phyloP scores from a whole-genome alignment of 2,888 invertebrate genomes.

The Erynnis tages region DNA sequence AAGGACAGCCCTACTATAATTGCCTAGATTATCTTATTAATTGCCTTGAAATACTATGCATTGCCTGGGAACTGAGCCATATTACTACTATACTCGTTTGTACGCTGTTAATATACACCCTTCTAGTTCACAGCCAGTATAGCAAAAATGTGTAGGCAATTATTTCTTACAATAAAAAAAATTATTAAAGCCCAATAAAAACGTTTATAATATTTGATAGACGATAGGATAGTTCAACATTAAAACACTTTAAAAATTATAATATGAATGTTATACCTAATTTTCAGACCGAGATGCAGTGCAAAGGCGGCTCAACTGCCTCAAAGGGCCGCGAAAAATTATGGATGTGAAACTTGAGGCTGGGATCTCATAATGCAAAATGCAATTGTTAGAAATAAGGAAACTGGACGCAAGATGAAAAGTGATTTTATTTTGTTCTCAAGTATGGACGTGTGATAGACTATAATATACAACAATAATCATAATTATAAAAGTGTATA shows the following conservation, averaged over 20 bases:
- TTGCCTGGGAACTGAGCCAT: no score
- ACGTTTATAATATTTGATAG: no score
- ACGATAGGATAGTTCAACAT: not conserved
- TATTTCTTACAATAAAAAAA: no score
- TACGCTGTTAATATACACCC: no score
- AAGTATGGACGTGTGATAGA: conserved; percentile 58
- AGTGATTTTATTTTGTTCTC: conserved; percentile 80
- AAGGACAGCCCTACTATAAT: no score
- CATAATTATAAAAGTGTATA: conserved; percentile 56
- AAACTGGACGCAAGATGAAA: conserved; percentile 64
- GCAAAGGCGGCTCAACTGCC: conserved; percentile 90
- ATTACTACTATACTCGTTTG: no score
- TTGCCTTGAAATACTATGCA: no score
- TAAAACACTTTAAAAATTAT: not conserved
- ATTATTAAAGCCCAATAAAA: no score
- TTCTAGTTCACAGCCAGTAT: no score
- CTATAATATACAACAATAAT: conserved; percentile 37
- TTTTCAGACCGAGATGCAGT: conserved; percentile 96
- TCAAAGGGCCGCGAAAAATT: conserved; percentile 74
- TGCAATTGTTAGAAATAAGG: conserved; percentile 54
- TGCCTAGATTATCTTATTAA: no score
- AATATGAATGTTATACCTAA: not conserved
- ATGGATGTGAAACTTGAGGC: conserved; percentile 77
- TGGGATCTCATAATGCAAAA: conserved; percentile 77
- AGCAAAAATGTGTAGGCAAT: no score